phyloP scores from a whole-genome alignment of 1,140 invertebrate species.

The Littorina saxatilis region DNA sequence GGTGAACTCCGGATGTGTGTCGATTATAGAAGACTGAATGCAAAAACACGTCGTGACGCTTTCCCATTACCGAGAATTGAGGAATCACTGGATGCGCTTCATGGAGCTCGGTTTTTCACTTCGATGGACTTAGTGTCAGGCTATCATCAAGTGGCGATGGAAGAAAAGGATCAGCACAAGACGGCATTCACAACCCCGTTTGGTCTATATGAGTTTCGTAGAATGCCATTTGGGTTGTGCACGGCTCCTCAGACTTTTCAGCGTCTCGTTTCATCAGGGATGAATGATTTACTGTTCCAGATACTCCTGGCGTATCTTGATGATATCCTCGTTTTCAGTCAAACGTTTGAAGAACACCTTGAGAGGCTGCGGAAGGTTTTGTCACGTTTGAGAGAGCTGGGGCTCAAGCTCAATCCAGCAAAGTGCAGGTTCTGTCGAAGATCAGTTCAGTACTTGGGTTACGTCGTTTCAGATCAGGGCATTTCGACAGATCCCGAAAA shows the following conservation, averaged over 20 bases:
- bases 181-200: too few relatives aligned
- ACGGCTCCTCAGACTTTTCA: slow-evolving; percentile 58
- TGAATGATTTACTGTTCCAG: slow-evolving; percentile 45
- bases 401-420: slow-evolving; percentile 46
- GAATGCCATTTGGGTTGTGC: slow-evolving; percentile 55
- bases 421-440: slow-evolving; percentile 51
- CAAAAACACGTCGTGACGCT: slow-evolving; percentile 43
- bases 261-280: slow-evolving; percentile 50
- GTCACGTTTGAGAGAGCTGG: too few relatives aligned
- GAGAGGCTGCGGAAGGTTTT: slow-evolving; percentile 51
- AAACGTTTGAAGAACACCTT: too few relatives aligned
- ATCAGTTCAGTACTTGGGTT: too few relatives aligned
- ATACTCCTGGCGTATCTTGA: slow-evolving; percentile 54
- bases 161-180: too few relatives aligned
- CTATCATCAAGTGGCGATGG: too few relatives aligned
- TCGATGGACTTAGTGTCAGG: not conserved
- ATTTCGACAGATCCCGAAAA: slow-evolving; percentile 73
- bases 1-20: slow-evolving; percentile 55
- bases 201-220: too few relatives aligned
- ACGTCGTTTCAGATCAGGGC: slow-evolving; percentile 42
- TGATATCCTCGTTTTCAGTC: too few relatives aligned
- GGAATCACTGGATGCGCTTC: slow-evolving; percentile 74
- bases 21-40: slow-evolving; percentile 51
- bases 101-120: slow-evolving; percentile 45
- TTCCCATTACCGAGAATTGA: too few relatives aligned